Evolutionary conservation across 2,113 vertebrate species (phyloP).

Genomic region (Gracilinanus agilis): DNA sequence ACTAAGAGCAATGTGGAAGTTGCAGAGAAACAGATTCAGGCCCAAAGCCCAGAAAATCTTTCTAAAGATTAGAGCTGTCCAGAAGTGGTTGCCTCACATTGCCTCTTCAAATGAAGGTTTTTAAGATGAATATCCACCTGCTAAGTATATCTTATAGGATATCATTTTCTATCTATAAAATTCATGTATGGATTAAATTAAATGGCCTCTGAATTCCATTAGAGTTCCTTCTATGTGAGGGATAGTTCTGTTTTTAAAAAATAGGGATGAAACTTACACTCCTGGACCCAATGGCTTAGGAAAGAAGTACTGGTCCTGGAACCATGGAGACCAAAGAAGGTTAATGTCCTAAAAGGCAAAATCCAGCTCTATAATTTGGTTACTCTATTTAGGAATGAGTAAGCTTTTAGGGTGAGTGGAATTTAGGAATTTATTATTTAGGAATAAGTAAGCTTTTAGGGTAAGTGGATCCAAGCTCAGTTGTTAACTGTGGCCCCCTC

Average conservation of each 20-base stretch:
- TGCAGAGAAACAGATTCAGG: background rate
- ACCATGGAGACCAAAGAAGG: background rate
- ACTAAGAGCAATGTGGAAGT: background rate
- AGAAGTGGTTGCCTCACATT: background rate
- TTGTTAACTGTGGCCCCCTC: background rate
- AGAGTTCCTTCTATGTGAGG: background rate
- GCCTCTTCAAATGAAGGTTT: background rate
- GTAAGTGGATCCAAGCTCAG: background rate
- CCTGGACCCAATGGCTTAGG: background rate
- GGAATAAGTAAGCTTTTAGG: background rate
- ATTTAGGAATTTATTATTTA: no score
- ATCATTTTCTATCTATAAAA: background rate
- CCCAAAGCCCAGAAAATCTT: background rate
- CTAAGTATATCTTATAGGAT: background rate
- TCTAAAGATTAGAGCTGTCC: background rate
- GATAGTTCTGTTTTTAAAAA: background rate
- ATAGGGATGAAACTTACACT: background rate
- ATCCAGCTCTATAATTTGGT: background rate
- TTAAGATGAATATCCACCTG: background rate
- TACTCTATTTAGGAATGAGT: background rate
- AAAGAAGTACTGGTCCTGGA: background rate
- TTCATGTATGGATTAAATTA: background rate
- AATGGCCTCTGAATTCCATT: background rate
- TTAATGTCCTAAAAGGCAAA: background rate
- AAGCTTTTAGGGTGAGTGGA: background rate